Conservation (phyloP, 2,888 invertebrate genomes). For the Meliscaeva auricollis region DNA sequence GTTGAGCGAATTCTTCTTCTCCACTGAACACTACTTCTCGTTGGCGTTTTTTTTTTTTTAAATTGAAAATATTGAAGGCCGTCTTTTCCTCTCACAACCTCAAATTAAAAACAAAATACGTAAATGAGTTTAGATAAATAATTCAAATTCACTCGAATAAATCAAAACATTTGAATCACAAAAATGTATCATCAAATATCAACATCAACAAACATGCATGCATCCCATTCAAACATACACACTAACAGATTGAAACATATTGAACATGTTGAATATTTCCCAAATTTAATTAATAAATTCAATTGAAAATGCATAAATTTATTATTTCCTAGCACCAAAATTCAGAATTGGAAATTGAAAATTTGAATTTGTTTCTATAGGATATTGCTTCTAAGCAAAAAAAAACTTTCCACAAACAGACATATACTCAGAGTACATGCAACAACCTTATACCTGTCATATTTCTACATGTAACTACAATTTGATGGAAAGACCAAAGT, state of each 20-base stretch:
- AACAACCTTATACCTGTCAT: too few species aligned
- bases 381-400: background rate
- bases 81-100: too few species aligned
- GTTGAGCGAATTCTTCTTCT: too few species aligned
- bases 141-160: slow-evolving; percentile 8
- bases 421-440: too few species aligned
- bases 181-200: slow-evolving; percentile 16
- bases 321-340: slow-evolving; percentile 14
- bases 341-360: slow-evolving; percentile 18
- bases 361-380: slow-evolving; percentile 5
- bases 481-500: background rate
- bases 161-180: background rate
- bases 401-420: slow-evolving; percentile 3
- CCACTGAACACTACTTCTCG: too few species aligned
- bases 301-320: slow-evolving; percentile 54
- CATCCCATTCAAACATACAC: too few species aligned
- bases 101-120: too few species aligned
- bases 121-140: too few species aligned
- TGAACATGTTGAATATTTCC: slow-evolving; percentile 10
- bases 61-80: too few species aligned
- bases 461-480: too few species aligned
- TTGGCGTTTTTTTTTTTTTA: too few species aligned
- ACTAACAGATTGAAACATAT: background rate
- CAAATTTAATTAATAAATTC: slow-evolving; percentile 62
- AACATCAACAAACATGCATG: background rate